A percentile compares a stretch with the other conserved stretches of the same genome.
phyloP scores from a whole-genome alignment of 2,888 invertebrate genomes.

The Dolomedes plantarius region DNA sequence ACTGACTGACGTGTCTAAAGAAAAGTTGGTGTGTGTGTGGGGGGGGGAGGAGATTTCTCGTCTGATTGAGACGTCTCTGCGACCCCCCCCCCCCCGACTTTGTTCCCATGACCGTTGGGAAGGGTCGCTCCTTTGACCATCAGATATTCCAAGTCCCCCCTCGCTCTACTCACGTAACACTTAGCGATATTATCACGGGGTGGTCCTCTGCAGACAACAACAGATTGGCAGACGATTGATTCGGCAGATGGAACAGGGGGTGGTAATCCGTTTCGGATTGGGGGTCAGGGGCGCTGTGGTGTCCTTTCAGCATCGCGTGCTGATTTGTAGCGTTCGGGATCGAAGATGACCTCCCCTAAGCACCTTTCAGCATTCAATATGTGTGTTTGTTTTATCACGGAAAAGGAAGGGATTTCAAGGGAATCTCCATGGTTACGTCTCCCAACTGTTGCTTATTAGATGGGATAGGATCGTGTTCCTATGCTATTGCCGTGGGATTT shows the following conservation, averaged over 20 bases:
- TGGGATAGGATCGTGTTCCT: no score
- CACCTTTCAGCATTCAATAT: neutral
- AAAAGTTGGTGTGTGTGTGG: neutral
- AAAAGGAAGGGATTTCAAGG: neutral
- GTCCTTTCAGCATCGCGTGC: neutral
- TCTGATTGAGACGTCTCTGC: constrained; percentile 3
- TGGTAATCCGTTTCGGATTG: neutral
- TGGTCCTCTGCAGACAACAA: neutral
- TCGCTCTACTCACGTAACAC: constrained; percentile 9
- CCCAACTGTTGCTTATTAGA: neutral
- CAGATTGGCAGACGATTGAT: constrained; percentile 13
- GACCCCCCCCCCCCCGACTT: neutral
- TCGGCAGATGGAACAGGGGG: neutral
- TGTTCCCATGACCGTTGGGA: constrained; percentile 9
- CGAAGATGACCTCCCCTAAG: neutral
- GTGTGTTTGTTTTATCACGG: neutral
- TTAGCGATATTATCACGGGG: constrained; percentile 9
- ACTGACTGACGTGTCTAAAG: neutral
- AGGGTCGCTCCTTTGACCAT: neutral
- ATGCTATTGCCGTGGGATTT: no score
- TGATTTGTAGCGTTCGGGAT: neutral
- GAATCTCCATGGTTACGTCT: neutral
- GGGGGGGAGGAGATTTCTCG: neutral
- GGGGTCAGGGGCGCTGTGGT: neutral
- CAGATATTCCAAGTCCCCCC: neutral